Conservation (phyloP, 2,888 invertebrate species). For the Mythimna lalbum region DNA sequence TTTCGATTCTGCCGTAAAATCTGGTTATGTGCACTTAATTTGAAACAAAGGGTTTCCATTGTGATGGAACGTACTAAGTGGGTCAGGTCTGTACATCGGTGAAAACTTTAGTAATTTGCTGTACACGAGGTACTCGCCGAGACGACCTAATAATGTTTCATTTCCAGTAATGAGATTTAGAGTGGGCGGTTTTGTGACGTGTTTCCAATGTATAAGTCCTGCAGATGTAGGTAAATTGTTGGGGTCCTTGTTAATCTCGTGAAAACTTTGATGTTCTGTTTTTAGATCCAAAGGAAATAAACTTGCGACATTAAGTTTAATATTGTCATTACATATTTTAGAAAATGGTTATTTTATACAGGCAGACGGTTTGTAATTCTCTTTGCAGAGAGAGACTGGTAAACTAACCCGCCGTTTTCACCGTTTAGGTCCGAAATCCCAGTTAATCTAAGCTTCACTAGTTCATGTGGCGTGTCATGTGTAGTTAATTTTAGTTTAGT, state of each 20-base stretch:
- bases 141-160: constrained; percentile 55
- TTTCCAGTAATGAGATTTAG: constrained; percentile 55
- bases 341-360: background rate
- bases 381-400: background rate
- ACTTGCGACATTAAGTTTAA: constrained; percentile 1
- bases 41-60: constrained; percentile 62
- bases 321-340: background rate
- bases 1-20: constrained; percentile 63
- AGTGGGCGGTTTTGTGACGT: constrained; percentile 42
- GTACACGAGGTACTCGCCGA: constrained; percentile 30
- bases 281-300: constrained; percentile 16
- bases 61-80: constrained; percentile 45
- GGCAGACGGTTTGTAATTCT: background rate
- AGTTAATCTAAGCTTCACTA: constrained; percentile 38
- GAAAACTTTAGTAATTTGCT: constrained; percentile 60
- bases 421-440: constrained; percentile 18
- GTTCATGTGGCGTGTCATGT: constrained; percentile 24
- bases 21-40: constrained; percentile 64
- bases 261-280: constrained; percentile 30
- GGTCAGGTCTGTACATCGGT: constrained; percentile 52
- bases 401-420: constrained; percentile 11
- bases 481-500: constrained; percentile 31
- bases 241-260: constrained; percentile 21
- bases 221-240: constrained; percentile 31
- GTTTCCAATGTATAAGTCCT: constrained; percentile 41